Evolutionary conservation across 2,113 vertebrate genomes (phyloP).

Genomic region (Mirounga angustirostris): DNA sequence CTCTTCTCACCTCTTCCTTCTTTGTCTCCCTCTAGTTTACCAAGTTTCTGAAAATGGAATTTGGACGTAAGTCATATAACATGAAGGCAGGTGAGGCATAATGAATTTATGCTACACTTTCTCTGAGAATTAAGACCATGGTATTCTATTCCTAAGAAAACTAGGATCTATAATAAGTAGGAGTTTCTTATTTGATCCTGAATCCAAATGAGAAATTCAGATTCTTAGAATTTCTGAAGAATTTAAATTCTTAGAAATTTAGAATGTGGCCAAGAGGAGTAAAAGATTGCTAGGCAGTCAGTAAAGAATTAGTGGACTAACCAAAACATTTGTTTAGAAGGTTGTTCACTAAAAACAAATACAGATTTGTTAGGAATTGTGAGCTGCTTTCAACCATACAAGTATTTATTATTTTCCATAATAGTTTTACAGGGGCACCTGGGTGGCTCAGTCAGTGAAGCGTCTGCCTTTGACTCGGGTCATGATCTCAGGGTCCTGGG

Average conservation of each 20-base stretch:
- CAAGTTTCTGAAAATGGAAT: conserved; percentile 22
- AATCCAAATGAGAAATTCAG: conserved; percentile 18
- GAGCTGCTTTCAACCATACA: conserved; percentile 35
- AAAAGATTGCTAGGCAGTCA: neutral
- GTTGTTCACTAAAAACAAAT: neutral
- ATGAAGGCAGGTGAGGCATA: neutral
- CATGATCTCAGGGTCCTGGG: neutral
- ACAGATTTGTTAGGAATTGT: conserved; percentile 18
- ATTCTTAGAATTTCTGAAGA: neutral
- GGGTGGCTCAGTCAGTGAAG: neutral
- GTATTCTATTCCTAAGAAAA: conserved; percentile 1
- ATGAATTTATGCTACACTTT: neutral
- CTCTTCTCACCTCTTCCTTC: neutral
- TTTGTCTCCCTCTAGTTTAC: neutral
- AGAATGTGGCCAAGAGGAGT: neutral
- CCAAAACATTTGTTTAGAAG: neutral
- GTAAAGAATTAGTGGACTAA: neutral
- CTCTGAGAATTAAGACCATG: neutral
- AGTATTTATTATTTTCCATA: conserved; percentile 12
- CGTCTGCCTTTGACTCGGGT: neutral
- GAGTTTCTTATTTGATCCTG: conserved; percentile 24
- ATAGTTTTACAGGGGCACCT: neutral
- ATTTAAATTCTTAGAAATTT: conserved; percentile 47
- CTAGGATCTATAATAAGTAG: neutral
- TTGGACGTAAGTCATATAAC: neutral